These are phyloP conservation scores for Antheraea assamensis DNA, from an alignment of 2,888 invertebrate genomes.

Conservation along the genomic window DNA sequence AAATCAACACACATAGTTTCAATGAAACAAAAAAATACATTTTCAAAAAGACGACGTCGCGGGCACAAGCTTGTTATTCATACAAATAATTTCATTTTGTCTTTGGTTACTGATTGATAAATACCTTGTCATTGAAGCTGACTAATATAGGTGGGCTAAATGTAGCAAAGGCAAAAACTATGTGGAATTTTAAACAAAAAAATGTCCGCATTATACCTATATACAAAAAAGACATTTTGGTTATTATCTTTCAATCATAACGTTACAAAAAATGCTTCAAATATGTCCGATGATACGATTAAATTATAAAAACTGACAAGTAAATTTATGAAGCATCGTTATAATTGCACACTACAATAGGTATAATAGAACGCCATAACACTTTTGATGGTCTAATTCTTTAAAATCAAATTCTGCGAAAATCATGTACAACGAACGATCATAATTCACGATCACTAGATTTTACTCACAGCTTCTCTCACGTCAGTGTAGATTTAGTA, in stretches of 20 bases:
- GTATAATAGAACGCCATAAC: too few relatives aligned
- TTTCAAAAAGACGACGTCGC: too few relatives aligned
- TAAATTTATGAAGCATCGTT: neutral
- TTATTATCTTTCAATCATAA: neutral
- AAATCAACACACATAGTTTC: too few relatives aligned
- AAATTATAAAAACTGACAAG: too few relatives aligned
- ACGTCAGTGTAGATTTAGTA: too few relatives aligned
- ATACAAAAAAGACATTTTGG: neutral
- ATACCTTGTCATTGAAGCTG: neutral
- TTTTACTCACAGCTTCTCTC: too few relatives aligned
- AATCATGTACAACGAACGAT: too few relatives aligned
- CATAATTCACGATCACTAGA: too few relatives aligned
- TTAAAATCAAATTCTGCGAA: too few relatives aligned
- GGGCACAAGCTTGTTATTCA: neutral
- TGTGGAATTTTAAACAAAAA: slow-evolving; percentile 4
- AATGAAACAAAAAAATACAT: too few relatives aligned
- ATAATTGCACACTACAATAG: too few relatives aligned
- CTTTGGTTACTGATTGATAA: neutral
- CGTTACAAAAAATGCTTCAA: neutral
- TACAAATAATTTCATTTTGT: neutral
- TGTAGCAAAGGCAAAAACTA: slow-evolving; percentile 8
- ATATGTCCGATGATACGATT: neutral
- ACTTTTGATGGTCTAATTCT: too few relatives aligned
- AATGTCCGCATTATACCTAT: neutral
- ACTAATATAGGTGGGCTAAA: neutral